Base-by-base conservation (phyloP, 2,888 invertebrate species). In the Odiellus spinosus region DNA sequence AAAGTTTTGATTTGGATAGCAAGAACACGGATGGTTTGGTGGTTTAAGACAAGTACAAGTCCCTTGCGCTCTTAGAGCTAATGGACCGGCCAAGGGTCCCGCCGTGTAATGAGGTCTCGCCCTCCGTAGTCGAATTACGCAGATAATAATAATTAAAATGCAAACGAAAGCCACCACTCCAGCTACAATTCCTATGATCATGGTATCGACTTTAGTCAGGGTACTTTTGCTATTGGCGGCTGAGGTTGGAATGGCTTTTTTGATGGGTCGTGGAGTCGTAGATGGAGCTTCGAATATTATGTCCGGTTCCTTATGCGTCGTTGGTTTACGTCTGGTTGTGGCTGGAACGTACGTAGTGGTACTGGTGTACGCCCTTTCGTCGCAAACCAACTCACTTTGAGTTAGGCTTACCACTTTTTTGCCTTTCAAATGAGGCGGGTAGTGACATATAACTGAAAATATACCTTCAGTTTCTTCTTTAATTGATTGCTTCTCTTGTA, bases 121-220 rank as follows among this genome's bases (percentile, higher is more conserved):
- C 34, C 53, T 34, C 51, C 79, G 70, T 59, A 83, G 65, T 14
- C 87, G 73, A 32, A 87, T 81, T 36, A 88, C 82, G 61, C 88
- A 90, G 42, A 64, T 86, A n/a, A 79, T 78, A 21, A 88, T 80
- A 33, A 88, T 82, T 45, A 88, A 72, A 53, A 88, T 81, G 11
- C 82, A 82, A 55, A 90, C 86, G 61, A 90, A 85, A 1, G 83
- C 85, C 1, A 90, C 86, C 1, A 88, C 87, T 2, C 88, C 87
- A 1, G 87, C 87, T 0, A 88, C 87, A 55, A 90, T 88, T n/a
- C 86, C 86, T 50, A 90, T 88, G 44, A 90, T 88, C n/a, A 90
- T 70, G 3, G 86, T 87, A 58, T 88, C 88, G 59, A 90, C 88
- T 59, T 86, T 87, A 46, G 76, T 79, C 11, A 82, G 73, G 0